Percentiles rank a stretch among this genome's conserved stretches.
Conservation (phyloP, 2,888 invertebrate species). For the Empis livida region DNA sequence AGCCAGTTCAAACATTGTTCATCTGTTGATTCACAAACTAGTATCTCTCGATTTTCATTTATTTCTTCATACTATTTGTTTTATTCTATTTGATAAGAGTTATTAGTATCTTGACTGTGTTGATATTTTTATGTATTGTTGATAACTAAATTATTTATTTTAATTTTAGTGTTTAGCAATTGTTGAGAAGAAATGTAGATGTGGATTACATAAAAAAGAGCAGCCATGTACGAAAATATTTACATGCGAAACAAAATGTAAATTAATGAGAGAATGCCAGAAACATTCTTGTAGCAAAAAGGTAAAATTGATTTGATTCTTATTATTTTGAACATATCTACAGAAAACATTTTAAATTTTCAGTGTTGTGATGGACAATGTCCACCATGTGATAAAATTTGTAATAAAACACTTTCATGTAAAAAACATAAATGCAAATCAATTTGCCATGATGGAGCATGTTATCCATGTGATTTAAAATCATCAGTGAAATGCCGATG, state of each 20-base stretch:
- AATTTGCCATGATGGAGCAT: conserved; percentile 64
- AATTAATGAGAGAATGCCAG: conserved; percentile 64
- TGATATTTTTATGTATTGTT: too few species aligned
- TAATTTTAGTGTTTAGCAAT: conserved; percentile 43
- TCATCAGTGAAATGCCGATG: conserved; percentile 58
- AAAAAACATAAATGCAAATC: conserved; percentile 74
- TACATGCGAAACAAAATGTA: conserved; percentile 81
- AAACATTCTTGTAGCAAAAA: conserved; percentile 81
- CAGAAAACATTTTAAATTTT: conserved; percentile 1
- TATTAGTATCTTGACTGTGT: too few species aligned
- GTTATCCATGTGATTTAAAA: conserved; percentile 57
- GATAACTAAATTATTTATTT: too few species aligned
- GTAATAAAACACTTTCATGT: conserved; percentile 71
- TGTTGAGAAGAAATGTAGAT: conserved; percentile 67
- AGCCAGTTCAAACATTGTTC: too few species aligned
- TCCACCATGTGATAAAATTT: conserved; percentile 70
- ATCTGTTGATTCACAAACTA: too few species aligned
- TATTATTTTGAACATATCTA: neutral
- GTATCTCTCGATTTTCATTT: too few species aligned
- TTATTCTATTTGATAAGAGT: too few species aligned
- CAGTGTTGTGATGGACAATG: conserved; percentile 78
- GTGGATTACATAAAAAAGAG: conserved; percentile 65
- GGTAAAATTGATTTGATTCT: conserved; percentile 36
- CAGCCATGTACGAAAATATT: conserved; percentile 76
- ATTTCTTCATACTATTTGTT: too few species aligned